Evolutionary conservation across 2,888 invertebrate genomes (phyloP).

Genomic region (Argyresthia goedartella): DNA sequence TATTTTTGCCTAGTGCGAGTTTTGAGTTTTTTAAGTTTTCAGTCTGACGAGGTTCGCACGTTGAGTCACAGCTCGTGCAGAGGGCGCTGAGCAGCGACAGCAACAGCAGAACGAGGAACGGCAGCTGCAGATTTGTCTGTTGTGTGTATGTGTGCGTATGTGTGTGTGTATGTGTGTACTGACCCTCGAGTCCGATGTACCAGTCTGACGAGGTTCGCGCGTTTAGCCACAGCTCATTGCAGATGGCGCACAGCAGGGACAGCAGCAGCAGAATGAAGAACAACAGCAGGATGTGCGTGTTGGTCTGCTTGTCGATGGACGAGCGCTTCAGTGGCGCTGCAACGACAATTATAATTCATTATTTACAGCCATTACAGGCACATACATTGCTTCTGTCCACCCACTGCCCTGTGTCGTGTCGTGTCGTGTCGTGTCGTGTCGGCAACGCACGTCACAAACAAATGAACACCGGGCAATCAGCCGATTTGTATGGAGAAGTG

Average conservation of each 20-base stretch:
- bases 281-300: constrained; percentile 94
- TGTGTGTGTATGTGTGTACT: not conserved
- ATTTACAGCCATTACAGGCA: no score
- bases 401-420: no score
- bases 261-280: constrained; percentile 92
- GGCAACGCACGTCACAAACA: no score
- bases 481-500: no score
- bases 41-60: constrained; percentile 73
- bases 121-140: constrained; percentile 85
- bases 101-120: constrained; percentile 91
- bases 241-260: constrained; percentile 91
- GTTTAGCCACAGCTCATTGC: constrained; percentile 89
- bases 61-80: constrained; percentile 89
- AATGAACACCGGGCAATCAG: no score
- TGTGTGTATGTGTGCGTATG: no score
- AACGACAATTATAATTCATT: not conserved
- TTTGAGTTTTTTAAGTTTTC: no score
- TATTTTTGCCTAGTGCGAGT: no score
- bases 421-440: no score
- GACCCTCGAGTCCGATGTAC: constrained; percentile 84
- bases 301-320: constrained; percentile 92
- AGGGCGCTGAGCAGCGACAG: constrained; percentile 92
- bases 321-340: constrained; percentile 87
- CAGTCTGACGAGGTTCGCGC: constrained; percentile 76
- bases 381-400: no score